A percentile compares a stretch with the other conserved stretches of the same genome.
Conservation (phyloP, 2,797 vertebrate species). For the Falco berigora region DNA sequence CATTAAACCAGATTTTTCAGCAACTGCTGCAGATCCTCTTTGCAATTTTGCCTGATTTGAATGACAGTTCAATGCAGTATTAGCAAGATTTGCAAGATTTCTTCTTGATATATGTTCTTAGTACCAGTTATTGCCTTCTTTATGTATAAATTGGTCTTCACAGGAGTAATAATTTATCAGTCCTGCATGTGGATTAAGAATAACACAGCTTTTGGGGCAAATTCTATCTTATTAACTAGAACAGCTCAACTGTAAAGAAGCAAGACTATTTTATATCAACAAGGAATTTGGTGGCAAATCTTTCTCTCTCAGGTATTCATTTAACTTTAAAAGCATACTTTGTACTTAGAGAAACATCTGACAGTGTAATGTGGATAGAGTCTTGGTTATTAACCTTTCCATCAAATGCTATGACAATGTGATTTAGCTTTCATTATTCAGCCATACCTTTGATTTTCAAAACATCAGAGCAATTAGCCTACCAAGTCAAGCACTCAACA, state of each 20-base stretch:
- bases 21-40: neutral
- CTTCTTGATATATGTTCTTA: neutral
- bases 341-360: neutral
- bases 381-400: conserved; percentile 9
- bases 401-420: neutral
- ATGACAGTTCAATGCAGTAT: neutral
- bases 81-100: neutral
- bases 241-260: neutral
- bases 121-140: neutral
- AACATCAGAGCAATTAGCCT: conserved; percentile 25
- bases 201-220: neutral
- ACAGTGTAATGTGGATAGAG: neutral
- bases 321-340: neutral
- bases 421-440: conserved; percentile 31
- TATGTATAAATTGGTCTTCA: neutral
- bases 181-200: neutral
- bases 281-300: neutral
- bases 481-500: conserved; percentile 7
- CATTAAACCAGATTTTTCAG: neutral
- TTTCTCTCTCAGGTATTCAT: neutral
- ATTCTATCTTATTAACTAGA: neutral
- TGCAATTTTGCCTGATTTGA: neutral
- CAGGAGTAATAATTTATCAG: neutral
- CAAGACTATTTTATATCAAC: neutral
- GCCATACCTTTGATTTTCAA: neutral